These are phyloP conservation scores for Corvus moneduloides DNA, from an alignment of 2,113 vertebrate genomes.

Conservation along the genomic window DNA sequence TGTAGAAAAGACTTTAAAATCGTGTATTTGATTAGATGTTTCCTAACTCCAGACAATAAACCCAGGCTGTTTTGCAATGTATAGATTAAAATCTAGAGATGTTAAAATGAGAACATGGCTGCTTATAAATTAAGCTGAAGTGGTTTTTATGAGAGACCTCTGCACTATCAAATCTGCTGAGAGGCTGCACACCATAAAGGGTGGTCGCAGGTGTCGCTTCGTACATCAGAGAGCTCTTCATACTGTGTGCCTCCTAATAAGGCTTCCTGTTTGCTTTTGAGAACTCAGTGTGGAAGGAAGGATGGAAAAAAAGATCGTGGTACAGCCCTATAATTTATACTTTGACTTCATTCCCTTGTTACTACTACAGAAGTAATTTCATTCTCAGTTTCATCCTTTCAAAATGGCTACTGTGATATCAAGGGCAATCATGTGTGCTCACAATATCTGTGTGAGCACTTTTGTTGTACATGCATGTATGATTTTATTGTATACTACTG, in stretches of 20 bases:
- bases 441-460: not conserved
- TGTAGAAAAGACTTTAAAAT: not conserved
- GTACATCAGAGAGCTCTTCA: not conserved
- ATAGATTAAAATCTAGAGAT: not conserved
- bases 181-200: not conserved
- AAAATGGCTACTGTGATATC: not conserved
- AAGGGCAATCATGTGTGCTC: not conserved
- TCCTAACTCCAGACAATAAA: not conserved
- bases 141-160: not conserved
- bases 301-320: fast-evolving
- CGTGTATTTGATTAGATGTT: not conserved
- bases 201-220: not conserved
- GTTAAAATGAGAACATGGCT: not conserved
- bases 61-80: not conserved
- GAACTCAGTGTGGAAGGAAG: not conserved
- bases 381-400: not conserved
- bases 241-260: not conserved
- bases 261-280: not conserved
- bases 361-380: not conserved
- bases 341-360: not conserved
- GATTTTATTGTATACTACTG: not conserved
- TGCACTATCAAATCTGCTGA: not conserved
- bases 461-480: fast-evolving
- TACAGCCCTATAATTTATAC: not conserved
- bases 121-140: not conserved